Base-by-base conservation (phyloP, 2,797 vertebrate genomes). In the Schizopygopsis malacanthus region DNA sequence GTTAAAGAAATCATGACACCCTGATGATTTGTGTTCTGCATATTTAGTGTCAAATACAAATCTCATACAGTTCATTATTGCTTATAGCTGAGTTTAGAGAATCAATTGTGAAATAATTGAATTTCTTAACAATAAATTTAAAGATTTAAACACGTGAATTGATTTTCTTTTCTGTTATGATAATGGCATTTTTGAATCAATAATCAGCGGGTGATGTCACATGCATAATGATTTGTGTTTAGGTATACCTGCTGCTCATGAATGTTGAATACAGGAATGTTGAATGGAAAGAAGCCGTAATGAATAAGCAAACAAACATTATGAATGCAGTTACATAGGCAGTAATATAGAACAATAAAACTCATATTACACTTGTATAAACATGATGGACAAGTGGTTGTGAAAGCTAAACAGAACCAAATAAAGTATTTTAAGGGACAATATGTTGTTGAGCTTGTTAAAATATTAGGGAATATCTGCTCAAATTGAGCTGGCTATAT, bases 341-440 rank as follows among this genome's bases (percentile, higher is more conserved):
- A 10, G 33, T 18, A 5, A 39, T 25, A 78, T 16, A 25, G 22
- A 41, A 25, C 9, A 16, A 4, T 56, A 47, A 22, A 33, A 61
- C 6, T 22, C 18, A 61, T 81, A 7, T 63, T 15, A 59, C 50
- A 82, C n/a, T 8, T 92, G 93, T 86, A 93, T 93, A 94, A 94
- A 93, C 90, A 86, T 91, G 87, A 93, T 90, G 91, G 92, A 93
- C 92, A 93, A 91, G 91, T 90, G 91, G 85, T 89, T 67, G 80
- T 79, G 87, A n/a, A 86, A 92, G 91, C 92, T 91, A 91, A 28
- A 86, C 92, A 92, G 92, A 91, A 88, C 88, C 86, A 82, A 88
- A 88, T 81, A 91, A 92, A 94, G 93, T 93, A 90, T 94, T 95
- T 95, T 94, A 94, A 91, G 92, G 91, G 92, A 94, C 92, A 92